These are phyloP conservation scores for Morinoia aosen DNA, from an alignment of 2,888 invertebrate species.

Conservation along the genomic window DNA sequence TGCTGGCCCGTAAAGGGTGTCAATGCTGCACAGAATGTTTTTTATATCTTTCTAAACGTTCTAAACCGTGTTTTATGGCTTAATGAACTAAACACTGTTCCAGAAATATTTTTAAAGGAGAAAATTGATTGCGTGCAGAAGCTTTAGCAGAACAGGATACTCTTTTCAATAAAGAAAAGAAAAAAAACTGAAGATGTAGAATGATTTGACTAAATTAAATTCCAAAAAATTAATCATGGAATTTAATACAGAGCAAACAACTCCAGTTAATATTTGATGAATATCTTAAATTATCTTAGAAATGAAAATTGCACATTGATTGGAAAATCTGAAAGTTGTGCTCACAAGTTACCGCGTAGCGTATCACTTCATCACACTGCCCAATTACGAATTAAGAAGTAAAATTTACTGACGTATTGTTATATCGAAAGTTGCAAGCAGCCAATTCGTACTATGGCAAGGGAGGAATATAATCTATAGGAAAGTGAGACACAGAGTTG, in stretches of 20 bases:
- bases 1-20: neutral
- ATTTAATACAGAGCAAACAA: neutral
- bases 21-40: neutral
- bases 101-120: neutral
- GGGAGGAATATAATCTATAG: neutral
- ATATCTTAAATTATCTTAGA: neutral
- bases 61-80: neutral
- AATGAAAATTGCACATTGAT: too few relatives aligned
- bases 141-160: neutral
- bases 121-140: neutral
- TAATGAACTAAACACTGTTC: neutral
- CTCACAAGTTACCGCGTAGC: too few relatives aligned
- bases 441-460: neutral
- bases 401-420: neutral
- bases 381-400: neutral
- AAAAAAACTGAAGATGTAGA: neutral
- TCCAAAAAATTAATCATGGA: neutral
- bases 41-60: neutral
- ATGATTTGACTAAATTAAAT: neutral
- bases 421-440: neutral
- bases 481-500: neutral
- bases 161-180: neutral
- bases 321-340: too few relatives aligned
- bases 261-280: neutral
- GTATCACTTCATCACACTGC: too few relatives aligned